These are phyloP conservation scores for Gorsachius goisagi DNA, from an alignment of 2,113 vertebrate species.

Conservation along the genomic window DNA sequence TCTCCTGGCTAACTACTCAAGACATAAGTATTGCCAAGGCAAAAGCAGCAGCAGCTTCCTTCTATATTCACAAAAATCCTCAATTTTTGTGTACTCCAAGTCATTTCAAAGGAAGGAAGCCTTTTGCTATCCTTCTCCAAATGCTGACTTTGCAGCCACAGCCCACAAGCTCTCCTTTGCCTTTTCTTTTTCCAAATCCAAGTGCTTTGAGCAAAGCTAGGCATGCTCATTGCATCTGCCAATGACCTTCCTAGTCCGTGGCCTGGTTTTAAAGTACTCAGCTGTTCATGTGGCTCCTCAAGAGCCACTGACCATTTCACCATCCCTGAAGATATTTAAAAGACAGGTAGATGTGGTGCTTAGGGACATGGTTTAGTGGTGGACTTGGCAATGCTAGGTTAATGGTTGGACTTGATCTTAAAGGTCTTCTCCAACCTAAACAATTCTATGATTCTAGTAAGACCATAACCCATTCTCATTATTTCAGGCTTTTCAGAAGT, in stretches of 20 bases:
- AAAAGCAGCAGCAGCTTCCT: not conserved
- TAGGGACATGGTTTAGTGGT: no score
- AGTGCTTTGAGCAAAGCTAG: not conserved
- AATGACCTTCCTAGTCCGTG: not conserved
- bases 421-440: no score
- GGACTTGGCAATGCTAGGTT: no score
- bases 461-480: not conserved
- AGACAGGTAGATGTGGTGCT: no score
- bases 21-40: not conserved
- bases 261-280: not conserved
- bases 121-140: not conserved
- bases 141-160: conserved; percentile 33
- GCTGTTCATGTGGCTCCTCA: not conserved
- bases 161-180: not conserved
- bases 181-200: not conserved
- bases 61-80: not conserved
- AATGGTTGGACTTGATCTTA: no score
- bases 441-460: not conserved
- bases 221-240: not conserved
- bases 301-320: not conserved
- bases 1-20: not conserved
- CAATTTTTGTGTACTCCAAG: not conserved
- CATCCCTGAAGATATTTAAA: no score
- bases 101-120: not conserved
- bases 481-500: not conserved